A percentile compares a stretch with the other conserved stretches of the same genome.
These are phyloP conservation scores for Acropora tenuis DNA, from an alignment of 64 coral and sea anemone species.

Conservation along the genomic window DNA sequence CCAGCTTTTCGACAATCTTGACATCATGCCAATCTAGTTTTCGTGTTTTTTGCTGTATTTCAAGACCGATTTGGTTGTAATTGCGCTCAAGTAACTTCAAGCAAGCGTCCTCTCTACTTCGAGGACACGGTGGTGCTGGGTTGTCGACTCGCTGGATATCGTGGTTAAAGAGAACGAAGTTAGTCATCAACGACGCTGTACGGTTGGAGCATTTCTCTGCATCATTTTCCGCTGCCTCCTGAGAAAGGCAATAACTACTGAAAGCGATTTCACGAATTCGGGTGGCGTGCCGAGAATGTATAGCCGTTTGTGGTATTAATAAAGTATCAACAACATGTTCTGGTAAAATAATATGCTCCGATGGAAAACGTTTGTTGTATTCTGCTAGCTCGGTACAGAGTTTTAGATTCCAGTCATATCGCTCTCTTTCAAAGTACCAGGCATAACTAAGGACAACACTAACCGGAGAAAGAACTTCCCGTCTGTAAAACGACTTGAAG, in stretches of 20 bases:
- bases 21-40: constrained; percentile 35
- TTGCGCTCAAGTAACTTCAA: constrained; percentile 26
- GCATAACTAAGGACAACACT: constrained; percentile 53
- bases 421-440: constrained; percentile 62
- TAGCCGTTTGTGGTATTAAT: constrained; percentile 46
- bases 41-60: constrained; percentile 3
- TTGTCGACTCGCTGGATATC: constrained; percentile 22
- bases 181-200: background rate
- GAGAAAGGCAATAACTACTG: constrained; percentile 38
- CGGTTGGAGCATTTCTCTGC: constrained; percentile 1
- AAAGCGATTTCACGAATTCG: background rate
- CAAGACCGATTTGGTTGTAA: constrained; percentile 27
- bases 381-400: constrained; percentile 1
- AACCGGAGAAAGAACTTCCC: constrained; percentile 5
- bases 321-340: constrained; percentile 17
- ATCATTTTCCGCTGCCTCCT: constrained; percentile 16
- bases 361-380: constrained; percentile 40
- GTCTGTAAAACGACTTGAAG: constrained; percentile 30
- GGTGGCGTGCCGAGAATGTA: background rate
- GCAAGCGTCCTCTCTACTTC: background rate
- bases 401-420: constrained; percentile 55
- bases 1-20: constrained; percentile 13
- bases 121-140: background rate
- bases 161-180: constrained; percentile 49
- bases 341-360: constrained; percentile 10